Evolutionary conservation across 2,113 vertebrate species (phyloP).

Genomic region (Elephas maximus): DNA sequence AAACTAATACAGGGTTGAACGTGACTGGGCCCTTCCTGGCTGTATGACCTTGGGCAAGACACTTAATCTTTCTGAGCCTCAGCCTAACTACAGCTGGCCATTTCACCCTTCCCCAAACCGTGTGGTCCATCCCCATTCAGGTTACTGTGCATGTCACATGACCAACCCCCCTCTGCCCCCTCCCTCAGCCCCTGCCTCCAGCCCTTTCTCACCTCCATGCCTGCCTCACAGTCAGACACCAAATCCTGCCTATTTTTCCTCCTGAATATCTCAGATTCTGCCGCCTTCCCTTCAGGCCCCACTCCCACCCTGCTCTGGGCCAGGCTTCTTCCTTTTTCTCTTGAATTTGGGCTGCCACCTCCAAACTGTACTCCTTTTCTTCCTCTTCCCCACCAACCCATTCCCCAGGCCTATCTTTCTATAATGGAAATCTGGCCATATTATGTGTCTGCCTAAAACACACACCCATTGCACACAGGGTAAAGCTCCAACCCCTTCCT

Average conservation of each 20-base stretch:
- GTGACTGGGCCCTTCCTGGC: background rate
- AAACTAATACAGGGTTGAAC: background rate
- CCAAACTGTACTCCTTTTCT: background rate
- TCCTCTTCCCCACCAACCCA: background rate
- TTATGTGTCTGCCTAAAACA: background rate
- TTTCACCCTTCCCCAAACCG: background rate
- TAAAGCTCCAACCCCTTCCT: background rate
- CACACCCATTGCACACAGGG: background rate
- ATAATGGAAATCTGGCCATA: background rate
- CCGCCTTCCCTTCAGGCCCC: background rate
- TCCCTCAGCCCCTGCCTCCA: background rate
- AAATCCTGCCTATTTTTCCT: background rate
- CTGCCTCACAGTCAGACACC: background rate
- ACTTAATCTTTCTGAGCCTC: slow-evolving; percentile 40
- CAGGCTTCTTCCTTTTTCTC: background rate
- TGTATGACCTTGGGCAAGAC: background rate
- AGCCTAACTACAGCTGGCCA: background rate
- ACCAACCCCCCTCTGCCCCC: background rate
- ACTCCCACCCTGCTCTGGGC: background rate
- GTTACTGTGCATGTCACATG: fast-evolving
- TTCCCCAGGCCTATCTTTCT: background rate
- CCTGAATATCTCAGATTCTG: background rate
- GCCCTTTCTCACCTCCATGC: background rate
- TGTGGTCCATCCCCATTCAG: background rate
- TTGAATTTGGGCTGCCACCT: background rate